Base-by-base conservation (phyloP, 2,113 vertebrate species). In the Spea bombifrons region DNA sequence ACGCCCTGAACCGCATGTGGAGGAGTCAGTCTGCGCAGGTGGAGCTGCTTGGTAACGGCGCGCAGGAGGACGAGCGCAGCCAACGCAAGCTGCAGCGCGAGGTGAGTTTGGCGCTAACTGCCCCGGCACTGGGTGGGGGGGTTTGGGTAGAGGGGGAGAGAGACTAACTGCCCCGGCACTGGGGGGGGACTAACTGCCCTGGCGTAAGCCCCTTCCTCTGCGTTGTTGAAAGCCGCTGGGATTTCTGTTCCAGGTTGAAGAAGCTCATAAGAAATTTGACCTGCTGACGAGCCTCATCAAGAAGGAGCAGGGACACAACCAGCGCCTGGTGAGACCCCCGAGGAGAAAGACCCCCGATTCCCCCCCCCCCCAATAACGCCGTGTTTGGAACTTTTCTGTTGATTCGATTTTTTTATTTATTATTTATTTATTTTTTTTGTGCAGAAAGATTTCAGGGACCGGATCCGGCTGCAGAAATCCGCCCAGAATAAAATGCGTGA, bases 371-470 rank as follows among this genome's bases (percentile, higher is more conserved):
- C 17, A 66, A 13, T 30, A 8, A 8, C 6, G 46, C 7, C 3
- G 4, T n/a, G 6, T 52, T 2, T 52, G 50, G 50, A 52, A 52
- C 6, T 7, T 52, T 6, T 52, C 50, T 52, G 50, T 10, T 10
- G 1, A 6, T 52, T 6, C 1, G 6, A 52, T 10, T 7, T 52
- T 52, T 52, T 52, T 6, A 2, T 52, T 52, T 52, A 5, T 5
- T 7, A 65, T 16, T 15, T 6, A 3, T 7, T 30, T 65, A 8
- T 7, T 17, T 8, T 53, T 4, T 9, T 84, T 16, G 8, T 17
- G 2, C 44, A 99, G 97, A 94, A 91, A 78, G 96, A 98, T 59
- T 88, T 96, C 47, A 93, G 87, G 82, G 95, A 97, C 53, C 89
- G 91, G 0, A 90, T 95, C 83, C 83, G 83, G 74, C 91, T 90